Evolutionary conservation across 2,113 vertebrate genomes (phyloP).

Genomic region (Aphelocoma coerulescens): DNA sequence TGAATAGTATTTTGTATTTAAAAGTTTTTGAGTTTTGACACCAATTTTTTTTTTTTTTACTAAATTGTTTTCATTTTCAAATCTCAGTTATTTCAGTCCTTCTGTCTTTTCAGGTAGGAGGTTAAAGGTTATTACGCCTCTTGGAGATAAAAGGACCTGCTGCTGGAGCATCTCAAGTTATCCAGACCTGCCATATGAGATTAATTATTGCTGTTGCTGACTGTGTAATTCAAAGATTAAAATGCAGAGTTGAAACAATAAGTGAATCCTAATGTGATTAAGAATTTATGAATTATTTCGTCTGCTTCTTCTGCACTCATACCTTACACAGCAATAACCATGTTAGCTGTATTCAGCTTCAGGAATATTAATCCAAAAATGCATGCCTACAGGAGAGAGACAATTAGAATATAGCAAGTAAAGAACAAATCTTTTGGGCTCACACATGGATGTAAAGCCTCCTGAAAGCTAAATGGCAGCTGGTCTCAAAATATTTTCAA

Average conservation of each 20-base stretch:
- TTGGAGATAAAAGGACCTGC: not conserved
- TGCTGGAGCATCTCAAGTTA: not conserved
- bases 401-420: not conserved
- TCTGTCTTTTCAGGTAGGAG: not conserved
- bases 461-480: not conserved
- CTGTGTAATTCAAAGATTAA: conserved; percentile 6
- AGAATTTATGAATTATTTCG: not conserved
- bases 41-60: not conserved
- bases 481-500: not conserved
- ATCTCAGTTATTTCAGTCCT: not conserved
- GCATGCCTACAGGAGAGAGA: not conserved
- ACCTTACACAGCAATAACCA: not conserved
- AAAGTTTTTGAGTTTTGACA: not conserved
- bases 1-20: not conserved
- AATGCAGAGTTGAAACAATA: not conserved
- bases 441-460: not conserved
- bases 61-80: not conserved
- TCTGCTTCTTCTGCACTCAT: not conserved
- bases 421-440: not conserved
- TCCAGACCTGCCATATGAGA: not conserved
- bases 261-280: not conserved
- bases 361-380: not conserved
- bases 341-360: not conserved
- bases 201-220: not conserved
- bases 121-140: not conserved